Evolutionary conservation across 2,888 invertebrate species (phyloP).

Genomic region (Scaptomyza reducta): DNA sequence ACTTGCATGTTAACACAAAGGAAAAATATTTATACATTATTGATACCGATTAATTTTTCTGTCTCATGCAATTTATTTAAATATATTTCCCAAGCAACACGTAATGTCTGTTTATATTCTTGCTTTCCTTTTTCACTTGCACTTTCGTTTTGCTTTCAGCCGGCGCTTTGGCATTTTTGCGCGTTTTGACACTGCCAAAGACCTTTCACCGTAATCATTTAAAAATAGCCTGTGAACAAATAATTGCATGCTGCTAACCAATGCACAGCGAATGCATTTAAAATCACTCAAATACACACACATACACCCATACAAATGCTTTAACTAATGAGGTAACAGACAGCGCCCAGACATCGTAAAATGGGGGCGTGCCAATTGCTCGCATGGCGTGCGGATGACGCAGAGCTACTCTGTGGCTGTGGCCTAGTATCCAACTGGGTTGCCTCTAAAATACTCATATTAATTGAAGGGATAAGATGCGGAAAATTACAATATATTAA

Average conservation of each 20-base stretch:
- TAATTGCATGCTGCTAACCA: conserved; percentile 37
- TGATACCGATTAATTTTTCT: no score
- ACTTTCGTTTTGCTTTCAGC: conserved; percentile 4
- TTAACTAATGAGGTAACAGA: conserved; percentile 64
- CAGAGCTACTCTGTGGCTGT: background rate
- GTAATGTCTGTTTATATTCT: background rate
- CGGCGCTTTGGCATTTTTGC: conserved; percentile 3
- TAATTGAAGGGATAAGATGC: background rate
- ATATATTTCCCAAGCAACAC: background rate
- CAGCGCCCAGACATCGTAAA: conserved; percentile 47
- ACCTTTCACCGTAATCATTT: conserved; percentile 42
- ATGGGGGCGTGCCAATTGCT: conserved; percentile 49
- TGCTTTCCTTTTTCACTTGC: conserved; percentile 1
- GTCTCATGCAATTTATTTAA: background rate
- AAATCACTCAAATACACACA: conserved; percentile 1
- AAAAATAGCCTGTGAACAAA: conserved; percentile 42
- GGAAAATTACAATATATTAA: background rate
- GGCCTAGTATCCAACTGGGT: conserved; percentile 37
- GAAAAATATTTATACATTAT: no score
- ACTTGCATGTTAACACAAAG: no score
- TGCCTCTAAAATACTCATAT: conserved; percentile 20
- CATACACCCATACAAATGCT: conserved; percentile 6
- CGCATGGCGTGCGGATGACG: conserved; percentile 10
- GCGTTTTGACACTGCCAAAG: conserved; percentile 42
- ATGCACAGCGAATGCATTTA: conserved; percentile 19